A percentile compares a stretch with the other conserved stretches of the same genome.
Conservation (phyloP, 2,113 vertebrate species). For the Urocynchramus pylzowi region DNA sequence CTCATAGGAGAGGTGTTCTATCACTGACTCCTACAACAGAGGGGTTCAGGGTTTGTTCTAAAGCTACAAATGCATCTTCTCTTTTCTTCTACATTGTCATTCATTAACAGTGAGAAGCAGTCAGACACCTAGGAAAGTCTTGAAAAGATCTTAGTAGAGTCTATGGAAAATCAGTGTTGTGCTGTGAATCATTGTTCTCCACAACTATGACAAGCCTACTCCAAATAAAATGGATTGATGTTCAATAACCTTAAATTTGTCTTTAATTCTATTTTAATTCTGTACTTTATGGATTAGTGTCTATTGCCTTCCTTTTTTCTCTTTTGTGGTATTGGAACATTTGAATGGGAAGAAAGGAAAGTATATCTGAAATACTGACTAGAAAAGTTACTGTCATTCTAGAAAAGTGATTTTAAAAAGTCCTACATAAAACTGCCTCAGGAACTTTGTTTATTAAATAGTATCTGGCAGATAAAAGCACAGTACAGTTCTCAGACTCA, state of each 20-base stretch:
- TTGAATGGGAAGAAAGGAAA: background rate
- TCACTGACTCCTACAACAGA: background rate
- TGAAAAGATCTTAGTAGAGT: background rate
- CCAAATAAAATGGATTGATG: background rate
- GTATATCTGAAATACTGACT: background rate
- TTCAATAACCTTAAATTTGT: background rate
- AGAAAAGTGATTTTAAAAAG: background rate
- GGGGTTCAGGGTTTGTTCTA: background rate
- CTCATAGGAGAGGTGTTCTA: background rate
- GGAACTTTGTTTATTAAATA: constrained; percentile 36
- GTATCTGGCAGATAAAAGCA: background rate
- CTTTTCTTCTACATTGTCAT: background rate
- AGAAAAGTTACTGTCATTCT: background rate
- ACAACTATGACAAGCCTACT: background rate
- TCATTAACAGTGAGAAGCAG: background rate
- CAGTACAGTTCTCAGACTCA: background rate
- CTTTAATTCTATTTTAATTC: background rate
- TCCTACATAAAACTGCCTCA: background rate
- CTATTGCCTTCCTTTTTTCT: background rate
- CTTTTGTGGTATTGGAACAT: background rate
- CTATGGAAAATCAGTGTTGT: background rate
- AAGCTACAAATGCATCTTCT: background rate
- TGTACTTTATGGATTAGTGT: background rate
- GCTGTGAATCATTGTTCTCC: background rate
- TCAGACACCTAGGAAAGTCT: background rate